These are phyloP conservation scores for Synergus gifuensis DNA, from an alignment of 2,888 invertebrate species.

Conservation along the genomic window DNA sequence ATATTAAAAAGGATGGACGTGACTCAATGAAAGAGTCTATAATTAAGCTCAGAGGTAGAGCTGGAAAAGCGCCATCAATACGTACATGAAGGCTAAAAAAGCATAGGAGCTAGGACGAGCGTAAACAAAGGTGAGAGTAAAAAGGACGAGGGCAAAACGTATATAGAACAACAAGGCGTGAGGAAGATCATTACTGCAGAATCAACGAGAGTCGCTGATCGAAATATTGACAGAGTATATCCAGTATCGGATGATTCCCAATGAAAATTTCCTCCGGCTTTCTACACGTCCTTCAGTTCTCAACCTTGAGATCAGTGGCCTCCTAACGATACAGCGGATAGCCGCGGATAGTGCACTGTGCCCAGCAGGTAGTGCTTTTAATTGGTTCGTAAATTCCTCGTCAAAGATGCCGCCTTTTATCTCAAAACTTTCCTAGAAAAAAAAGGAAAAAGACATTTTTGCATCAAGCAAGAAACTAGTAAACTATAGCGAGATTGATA, in stretches of 20 bases:
- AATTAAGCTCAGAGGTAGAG: background rate
- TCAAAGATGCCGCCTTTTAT: constrained; percentile 42
- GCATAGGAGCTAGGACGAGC: background rate
- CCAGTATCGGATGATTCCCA: constrained; percentile 20
- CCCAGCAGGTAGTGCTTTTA: constrained; percentile 40
- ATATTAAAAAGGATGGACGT: background rate
- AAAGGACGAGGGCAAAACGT: constrained; percentile 9
- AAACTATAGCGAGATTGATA: constrained; percentile 9
- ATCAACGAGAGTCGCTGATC: constrained; percentile 10
- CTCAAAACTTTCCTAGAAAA: constrained; percentile 19
- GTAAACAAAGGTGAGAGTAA: constrained; percentile 31
- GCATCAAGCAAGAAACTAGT: constrained; percentile 6
- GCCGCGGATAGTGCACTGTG: constrained; percentile 11
- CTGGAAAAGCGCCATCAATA: background rate
- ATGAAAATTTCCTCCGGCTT: constrained; percentile 36
- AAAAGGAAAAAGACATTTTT: background rate
- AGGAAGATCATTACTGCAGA: constrained; percentile 1
- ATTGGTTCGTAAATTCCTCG: constrained; percentile 39
- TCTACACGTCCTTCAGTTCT: constrained; percentile 34
- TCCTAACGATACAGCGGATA: constrained; percentile 15
- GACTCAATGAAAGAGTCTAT: background rate
- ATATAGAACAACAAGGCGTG: background rate
- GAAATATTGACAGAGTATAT: constrained; percentile 2
- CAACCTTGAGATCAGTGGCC: constrained; percentile 39
- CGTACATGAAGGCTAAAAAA: constrained; percentile 1